phyloP scores from a whole-genome alignment of 2,888 invertebrate species.

The Elmis aenea region DNA sequence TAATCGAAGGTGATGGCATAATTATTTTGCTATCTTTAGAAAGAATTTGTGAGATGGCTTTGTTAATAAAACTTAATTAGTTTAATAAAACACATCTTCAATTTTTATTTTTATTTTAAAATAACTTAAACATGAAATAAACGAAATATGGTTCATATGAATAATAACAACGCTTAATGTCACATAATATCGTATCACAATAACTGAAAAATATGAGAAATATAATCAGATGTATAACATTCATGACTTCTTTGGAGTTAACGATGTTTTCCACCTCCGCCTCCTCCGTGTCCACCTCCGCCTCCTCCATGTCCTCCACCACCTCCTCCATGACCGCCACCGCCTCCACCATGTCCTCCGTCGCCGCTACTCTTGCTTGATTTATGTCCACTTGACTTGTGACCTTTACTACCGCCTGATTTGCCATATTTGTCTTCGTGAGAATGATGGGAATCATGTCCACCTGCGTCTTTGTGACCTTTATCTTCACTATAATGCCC shows the following conservation, averaged over 20 bases:
- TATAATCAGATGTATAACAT: background rate
- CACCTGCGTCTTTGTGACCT: constrained; percentile 55
- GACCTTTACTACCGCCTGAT: constrained; percentile 47
- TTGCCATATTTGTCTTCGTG: constrained; percentile 48
- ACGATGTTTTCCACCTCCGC: constrained; percentile 6
- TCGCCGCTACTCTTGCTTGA: constrained; percentile 10
- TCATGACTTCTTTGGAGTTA: constrained; percentile 16
- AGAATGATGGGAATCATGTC: constrained; percentile 54
- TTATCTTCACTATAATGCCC: constrained; percentile 51
- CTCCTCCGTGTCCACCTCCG: constrained; percentile 8
- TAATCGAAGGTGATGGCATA: too few relatives aligned
- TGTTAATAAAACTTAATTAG: too few relatives aligned
- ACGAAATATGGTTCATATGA: too few relatives aligned
- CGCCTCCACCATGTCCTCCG: constrained; percentile 4
- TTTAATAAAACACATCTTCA: too few relatives aligned
- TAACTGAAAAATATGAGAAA: background rate
- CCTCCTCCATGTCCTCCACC: constrained; percentile 6
- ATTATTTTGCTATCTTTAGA: too few relatives aligned
- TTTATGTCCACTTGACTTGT: constrained; percentile 52
- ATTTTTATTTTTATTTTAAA: too few relatives aligned
- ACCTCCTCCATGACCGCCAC: constrained; percentile 4
- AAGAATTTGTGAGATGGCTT: too few relatives aligned
- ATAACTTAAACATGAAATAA: too few relatives aligned
- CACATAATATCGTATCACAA: too few relatives aligned
- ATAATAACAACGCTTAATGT: background rate